Evolutionary conservation across 2,797 vertebrate genomes (phyloP).

Genomic region (Nannoperca obscura): DNA sequence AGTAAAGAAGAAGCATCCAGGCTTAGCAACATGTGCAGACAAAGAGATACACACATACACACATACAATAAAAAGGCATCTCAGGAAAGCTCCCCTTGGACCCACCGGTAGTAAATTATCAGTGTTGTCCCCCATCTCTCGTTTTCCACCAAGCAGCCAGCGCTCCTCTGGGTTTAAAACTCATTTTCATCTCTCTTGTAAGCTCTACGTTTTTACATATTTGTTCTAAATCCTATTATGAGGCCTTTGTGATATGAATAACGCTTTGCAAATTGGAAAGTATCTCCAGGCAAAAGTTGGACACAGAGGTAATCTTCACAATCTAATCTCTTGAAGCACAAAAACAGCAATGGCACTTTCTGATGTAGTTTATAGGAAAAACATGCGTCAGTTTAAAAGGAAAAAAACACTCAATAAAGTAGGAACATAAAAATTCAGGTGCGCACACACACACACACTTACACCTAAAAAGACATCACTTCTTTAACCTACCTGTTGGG

Average conservation of each 20-base stretch:
- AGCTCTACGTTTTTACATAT: constrained; percentile 82
- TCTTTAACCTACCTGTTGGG: constrained; percentile 65
- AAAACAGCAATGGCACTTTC: constrained; percentile 62
- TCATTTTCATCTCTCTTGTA: constrained; percentile 84
- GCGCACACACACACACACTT: background rate
- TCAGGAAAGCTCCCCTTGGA: constrained; percentile 68
- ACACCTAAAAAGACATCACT: constrained; percentile 20
- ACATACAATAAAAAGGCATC: constrained; percentile 40
- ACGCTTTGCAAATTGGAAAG: constrained; percentile 82
- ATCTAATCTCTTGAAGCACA: constrained; percentile 76
- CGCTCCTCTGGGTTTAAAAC: constrained; percentile 83
- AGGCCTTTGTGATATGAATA: constrained; percentile 82
- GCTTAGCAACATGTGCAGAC: constrained; percentile 13
- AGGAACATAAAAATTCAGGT: constrained; percentile 24
- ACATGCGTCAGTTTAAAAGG: constrained; percentile 47
- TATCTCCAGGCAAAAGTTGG: constrained; percentile 80
- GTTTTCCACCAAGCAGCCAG: constrained; percentile 70
- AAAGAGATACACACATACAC: constrained; percentile 14
- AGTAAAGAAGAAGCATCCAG: constrained; percentile 19
- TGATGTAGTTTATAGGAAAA: constrained; percentile 59
- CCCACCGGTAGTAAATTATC: constrained; percentile 73
- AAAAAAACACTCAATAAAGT: constrained; percentile 24
- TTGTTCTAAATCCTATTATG: constrained; percentile 85
- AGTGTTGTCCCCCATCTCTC: constrained; percentile 69
- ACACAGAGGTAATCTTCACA: constrained; percentile 83